phyloP scores from a whole-genome alignment of 2,888 invertebrate genomes.

The Platycheirus albimanus region DNA sequence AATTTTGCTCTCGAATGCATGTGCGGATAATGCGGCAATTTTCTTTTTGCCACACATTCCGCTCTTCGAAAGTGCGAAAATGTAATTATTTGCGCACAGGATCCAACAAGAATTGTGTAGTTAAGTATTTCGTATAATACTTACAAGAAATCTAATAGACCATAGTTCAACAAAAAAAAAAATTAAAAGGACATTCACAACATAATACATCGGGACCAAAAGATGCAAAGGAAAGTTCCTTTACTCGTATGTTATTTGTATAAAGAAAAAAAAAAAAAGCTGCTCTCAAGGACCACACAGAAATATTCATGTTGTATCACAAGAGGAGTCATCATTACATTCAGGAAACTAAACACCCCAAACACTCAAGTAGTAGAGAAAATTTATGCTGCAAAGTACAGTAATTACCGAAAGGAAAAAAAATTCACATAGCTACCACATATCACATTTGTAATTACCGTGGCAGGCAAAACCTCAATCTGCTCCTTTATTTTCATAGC shows the following conservation, averaged over 20 bases:
- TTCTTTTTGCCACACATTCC: not conserved
- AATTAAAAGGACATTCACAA: not conserved
- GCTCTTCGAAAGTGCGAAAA: not conserved
- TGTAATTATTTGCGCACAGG: not conserved
- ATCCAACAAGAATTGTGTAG: not conserved
- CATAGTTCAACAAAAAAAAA: not conserved
- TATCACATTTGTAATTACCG: slow-evolving; percentile 60
- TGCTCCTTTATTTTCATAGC: not conserved
- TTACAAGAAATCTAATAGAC: not conserved
- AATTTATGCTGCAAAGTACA: slow-evolving; percentile 12
- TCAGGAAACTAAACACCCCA: slow-evolving; percentile 9
- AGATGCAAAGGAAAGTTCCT: not conserved
- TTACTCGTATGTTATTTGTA: too few species aligned
- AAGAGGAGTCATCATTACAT: not conserved
- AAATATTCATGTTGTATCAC: not conserved
- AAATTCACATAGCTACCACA: slow-evolving; percentile 25
- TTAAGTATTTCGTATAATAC: not conserved
- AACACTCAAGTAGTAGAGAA: not conserved
- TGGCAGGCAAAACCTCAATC: slow-evolving; percentile 37
- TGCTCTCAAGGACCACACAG: not conserved
- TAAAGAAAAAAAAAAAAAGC: not conserved
- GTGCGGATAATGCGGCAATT: slow-evolving; percentile 32
- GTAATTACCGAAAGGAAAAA: slow-evolving; percentile 59
- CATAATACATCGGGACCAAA: not conserved
- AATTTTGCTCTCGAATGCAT: slow-evolving; percentile 44